A percentile compares a stretch with the other conserved stretches of the same genome.
Conservation (phyloP, 2,797 vertebrate genomes). For the Lepidocolaptes lacrymiger region DNA sequence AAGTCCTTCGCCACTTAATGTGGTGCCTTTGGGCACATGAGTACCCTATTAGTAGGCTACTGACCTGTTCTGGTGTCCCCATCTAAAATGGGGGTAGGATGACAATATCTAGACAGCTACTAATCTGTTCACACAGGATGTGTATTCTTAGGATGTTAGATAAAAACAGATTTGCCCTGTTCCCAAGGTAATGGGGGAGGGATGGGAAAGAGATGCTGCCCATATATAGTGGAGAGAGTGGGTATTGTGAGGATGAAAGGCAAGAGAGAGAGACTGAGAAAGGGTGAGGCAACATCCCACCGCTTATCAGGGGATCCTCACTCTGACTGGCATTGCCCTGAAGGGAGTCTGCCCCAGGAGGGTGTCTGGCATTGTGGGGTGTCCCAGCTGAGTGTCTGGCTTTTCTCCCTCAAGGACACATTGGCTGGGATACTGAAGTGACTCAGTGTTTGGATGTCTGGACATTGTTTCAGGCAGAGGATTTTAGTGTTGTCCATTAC, state of each 20-base stretch:
- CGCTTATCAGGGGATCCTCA: neutral
- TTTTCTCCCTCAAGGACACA: neutral
- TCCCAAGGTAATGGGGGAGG: neutral
- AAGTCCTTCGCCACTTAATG: neutral
- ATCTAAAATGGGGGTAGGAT: neutral
- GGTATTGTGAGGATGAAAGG: neutral
- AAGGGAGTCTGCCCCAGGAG: neutral
- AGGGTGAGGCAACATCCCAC: neutral
- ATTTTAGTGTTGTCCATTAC: neutral
- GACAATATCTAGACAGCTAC: neutral
- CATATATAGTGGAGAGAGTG: neutral
- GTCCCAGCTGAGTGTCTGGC: neutral
- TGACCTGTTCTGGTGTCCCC: neutral
- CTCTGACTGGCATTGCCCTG: neutral
- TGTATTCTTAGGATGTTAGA: neutral
- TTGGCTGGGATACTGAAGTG: neutral
- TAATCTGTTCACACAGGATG: neutral
- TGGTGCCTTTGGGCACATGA: neutral
- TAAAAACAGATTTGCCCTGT: neutral
- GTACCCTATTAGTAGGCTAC: neutral
- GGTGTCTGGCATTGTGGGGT: neutral
- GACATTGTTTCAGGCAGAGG: neutral
- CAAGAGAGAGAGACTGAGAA: neutral
- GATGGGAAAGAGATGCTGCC: neutral
- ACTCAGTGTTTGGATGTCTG: constrained; percentile 10